Evolutionary conservation across 2,888 invertebrate species (phyloP).

Genomic region (Exephanes ischioxanthus): DNA sequence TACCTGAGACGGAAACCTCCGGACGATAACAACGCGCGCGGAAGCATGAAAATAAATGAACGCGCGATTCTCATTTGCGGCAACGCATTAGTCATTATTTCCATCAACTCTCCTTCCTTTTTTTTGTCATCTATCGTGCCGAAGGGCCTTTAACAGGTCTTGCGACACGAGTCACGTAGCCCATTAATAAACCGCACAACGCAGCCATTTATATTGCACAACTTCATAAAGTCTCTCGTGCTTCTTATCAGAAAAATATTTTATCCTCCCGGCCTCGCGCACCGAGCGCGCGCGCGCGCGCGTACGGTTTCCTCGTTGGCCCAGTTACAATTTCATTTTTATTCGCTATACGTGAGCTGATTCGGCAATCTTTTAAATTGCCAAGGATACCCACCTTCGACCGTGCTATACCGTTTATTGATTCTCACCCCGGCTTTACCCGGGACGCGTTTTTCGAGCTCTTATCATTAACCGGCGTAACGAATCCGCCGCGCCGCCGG

Average conservation of each 20-base stretch:
- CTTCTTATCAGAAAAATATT: conserved; percentile 75
- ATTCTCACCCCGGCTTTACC: conserved; percentile 33
- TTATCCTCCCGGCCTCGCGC: conserved; percentile 64
- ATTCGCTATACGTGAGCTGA: conserved; percentile 71
- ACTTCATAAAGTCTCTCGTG: conserved; percentile 73
- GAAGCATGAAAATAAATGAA: neutral
- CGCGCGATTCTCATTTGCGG: neutral
- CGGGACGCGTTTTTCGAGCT: conserved; percentile 14
- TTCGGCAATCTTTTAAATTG: conserved; percentile 69
- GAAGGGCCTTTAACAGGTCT: conserved; percentile 60
- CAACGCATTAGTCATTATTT: conserved; percentile 25
- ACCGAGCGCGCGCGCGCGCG: conserved; percentile 25
- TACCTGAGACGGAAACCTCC: neutral
- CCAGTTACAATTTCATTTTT: conserved; percentile 73
- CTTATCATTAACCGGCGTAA: conserved; percentile 58
- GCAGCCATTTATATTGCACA: conserved; percentile 73
- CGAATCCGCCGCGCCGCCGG: conserved; percentile 12
- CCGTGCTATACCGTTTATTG: conserved; percentile 43
- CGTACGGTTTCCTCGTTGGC: conserved; percentile 65
- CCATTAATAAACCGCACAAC: conserved; percentile 74
- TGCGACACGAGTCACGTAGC: conserved; percentile 72
- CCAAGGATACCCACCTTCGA: conserved; percentile 64
- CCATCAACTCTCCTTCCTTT: conserved; percentile 11
- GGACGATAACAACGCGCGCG: neutral
- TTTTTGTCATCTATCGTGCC: conserved; percentile 38